Percentiles rank a stretch among this genome's conserved stretches.
phyloP scores from a whole-genome alignment of 2,888 invertebrate species.

The Gonocerus acuteangulatus region DNA sequence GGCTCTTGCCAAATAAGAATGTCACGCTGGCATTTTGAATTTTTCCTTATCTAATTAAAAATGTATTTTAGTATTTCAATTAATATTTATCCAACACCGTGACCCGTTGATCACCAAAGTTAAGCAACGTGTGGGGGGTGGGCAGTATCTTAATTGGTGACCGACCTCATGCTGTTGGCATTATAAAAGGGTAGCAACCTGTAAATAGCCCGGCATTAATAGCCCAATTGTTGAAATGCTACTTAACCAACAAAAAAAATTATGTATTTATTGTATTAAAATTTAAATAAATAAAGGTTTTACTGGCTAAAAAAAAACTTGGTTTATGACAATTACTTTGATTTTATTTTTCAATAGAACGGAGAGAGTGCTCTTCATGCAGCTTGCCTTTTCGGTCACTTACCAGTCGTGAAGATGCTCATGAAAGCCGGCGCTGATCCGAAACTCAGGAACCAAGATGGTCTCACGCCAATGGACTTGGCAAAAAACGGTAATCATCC shows the following conservation, averaged over 20 bases:
- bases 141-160: no score
- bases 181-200: no score
- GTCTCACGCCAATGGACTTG: slow-evolving; percentile 57
- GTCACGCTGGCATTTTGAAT: no score
- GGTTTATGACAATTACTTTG: not conserved
- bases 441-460: slow-evolving; percentile 62
- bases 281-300: not conserved
- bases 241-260: not conserved
- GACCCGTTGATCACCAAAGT: no score
- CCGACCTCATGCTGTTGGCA: no score
- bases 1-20: no score
- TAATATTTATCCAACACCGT: no score
- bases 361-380: slow-evolving; percentile 88
- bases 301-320: not conserved
- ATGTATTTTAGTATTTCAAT: no score
- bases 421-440: slow-evolving; percentile 63
- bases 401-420: slow-evolving; percentile 67
- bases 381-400: slow-evolving; percentile 79
- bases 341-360: slow-evolving; percentile 56
- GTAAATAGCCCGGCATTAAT: no score
- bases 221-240: no score
- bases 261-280: not conserved
- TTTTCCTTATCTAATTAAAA: no score
- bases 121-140: no score
- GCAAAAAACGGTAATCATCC: slow-evolving; percentile 44